phyloP scores from a whole-genome alignment of 2,113 vertebrate species.

The Festucalex cinctus region DNA sequence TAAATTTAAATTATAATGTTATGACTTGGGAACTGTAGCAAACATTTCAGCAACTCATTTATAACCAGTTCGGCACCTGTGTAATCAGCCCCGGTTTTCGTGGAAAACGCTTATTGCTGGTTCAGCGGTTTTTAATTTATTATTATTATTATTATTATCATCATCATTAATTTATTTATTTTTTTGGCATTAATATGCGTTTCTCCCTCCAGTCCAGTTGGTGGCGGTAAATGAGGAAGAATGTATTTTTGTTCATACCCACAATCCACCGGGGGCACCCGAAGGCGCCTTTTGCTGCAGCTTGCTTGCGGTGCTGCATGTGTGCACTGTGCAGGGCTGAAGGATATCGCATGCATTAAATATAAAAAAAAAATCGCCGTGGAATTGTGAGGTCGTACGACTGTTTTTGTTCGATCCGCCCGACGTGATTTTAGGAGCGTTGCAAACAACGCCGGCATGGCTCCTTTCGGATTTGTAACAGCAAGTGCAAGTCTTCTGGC shows the following conservation, averaged over 20 bases:
- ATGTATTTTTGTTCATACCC: slow-evolving; percentile 35
- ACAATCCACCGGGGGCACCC: slow-evolving; percentile 44
- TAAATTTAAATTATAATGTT: too few relatives aligned
- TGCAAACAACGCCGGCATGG: slow-evolving; percentile 39
- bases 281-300: slow-evolving; percentile 59
- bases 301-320: slow-evolving; percentile 13
- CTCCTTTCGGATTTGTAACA: slow-evolving; percentile 54
- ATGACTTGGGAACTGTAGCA: too few relatives aligned
- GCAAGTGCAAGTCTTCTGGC: slow-evolving; percentile 48
- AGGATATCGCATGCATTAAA: background rate
- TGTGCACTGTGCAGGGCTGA: background rate
- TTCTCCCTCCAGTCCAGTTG: background rate
- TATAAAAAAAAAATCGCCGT: too few relatives aligned
- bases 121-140: too few relatives aligned
- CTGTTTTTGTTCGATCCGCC: background rate
- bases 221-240: background rate
- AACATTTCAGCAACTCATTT: too few relatives aligned
- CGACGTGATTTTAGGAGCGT: background rate
- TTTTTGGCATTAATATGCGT: background rate
- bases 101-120: too few relatives aligned
- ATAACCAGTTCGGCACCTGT: too few relatives aligned
- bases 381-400: background rate
- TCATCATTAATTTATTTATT: too few relatives aligned
- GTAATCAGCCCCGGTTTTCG: too few relatives aligned
- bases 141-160: too few relatives aligned